Evolutionary conservation across 2,888 invertebrate genomes (phyloP).

Genomic region (Odontocolon sp.): DNA sequence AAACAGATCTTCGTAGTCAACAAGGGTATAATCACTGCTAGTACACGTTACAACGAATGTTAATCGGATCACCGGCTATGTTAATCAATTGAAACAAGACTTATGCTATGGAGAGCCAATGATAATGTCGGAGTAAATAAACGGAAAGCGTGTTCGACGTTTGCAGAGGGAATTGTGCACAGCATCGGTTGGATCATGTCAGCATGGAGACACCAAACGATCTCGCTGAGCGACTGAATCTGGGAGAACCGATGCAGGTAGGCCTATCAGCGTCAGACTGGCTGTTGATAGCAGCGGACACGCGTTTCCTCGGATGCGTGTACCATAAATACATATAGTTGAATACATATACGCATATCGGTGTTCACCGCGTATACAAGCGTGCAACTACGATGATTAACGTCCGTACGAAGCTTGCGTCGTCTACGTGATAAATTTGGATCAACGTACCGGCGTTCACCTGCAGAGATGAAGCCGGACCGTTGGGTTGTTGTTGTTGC

Average conservation of each 20-base stretch:
- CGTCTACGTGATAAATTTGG: conserved; percentile 56
- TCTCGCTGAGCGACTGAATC: conserved; percentile 36
- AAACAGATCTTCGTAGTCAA: conserved; percentile 12
- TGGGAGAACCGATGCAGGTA: conserved; percentile 25
- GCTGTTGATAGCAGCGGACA: conserved; percentile 8
- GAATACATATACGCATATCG: background rate
- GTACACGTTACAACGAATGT: conserved; percentile 4
- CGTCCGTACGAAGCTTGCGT: conserved; percentile 41
- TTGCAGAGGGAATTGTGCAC: conserved; percentile 13
- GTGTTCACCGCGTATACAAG: conserved; percentile 7
- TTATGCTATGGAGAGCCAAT: conserved; percentile 4
- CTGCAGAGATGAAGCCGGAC: conserved; percentile 47
- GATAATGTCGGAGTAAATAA: conserved; percentile 18
- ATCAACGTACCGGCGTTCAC: conserved; percentile 49
- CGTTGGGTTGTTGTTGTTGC: conserved; percentile 39
- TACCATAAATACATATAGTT: background rate
- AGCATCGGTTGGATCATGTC: conserved; percentile 10
- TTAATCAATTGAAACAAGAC: conserved; percentile 16
- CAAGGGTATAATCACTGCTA: conserved; percentile 25
- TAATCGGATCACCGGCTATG: conserved; percentile 7
- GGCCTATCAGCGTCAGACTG: background rate
- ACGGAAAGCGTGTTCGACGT: conserved; percentile 21
- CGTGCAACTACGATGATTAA: conserved; percentile 49
- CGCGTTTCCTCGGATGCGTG: conserved; percentile 13
- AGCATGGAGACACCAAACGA: conserved; percentile 20